Conservation (phyloP, 2,113 vertebrate genomes). For the Polypterus bichir region DNA sequence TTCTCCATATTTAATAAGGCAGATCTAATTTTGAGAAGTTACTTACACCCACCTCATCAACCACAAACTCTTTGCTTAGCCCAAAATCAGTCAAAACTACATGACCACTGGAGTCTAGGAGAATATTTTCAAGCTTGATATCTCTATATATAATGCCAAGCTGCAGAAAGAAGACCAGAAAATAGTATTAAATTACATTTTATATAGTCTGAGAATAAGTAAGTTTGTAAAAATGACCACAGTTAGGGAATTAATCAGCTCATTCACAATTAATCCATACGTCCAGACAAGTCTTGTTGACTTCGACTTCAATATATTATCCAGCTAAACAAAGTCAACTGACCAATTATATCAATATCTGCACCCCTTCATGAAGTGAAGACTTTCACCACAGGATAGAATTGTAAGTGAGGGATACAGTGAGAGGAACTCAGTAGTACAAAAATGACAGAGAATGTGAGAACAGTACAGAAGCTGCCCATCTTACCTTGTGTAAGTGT, state of each 20-base stretch:
- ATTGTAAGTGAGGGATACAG: too few relatives aligned
- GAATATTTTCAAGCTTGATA: constrained; percentile 96
- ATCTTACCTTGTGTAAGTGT: constrained; percentile 84
- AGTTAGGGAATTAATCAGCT: too few relatives aligned
- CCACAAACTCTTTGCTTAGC: constrained; percentile 90
- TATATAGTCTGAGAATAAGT: background rate
- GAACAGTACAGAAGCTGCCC: background rate
- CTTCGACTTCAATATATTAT: too few relatives aligned
- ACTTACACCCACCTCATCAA: constrained; percentile 70
- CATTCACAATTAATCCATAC: too few relatives aligned
- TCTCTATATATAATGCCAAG: constrained; percentile 94
- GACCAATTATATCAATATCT: too few relatives aligned
- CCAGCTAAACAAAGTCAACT: too few relatives aligned
- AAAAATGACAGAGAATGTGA: background rate
- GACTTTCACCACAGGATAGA: too few relatives aligned
- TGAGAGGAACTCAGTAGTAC: background rate
- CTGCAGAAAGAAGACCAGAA: constrained; percentile 46
- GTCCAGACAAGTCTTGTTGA: too few relatives aligned
- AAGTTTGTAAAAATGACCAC: too few relatives aligned
- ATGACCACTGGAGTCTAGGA: constrained; percentile 84
- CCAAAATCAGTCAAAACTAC: constrained; percentile 96
- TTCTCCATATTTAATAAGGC: too few relatives aligned
- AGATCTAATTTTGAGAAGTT: background rate
- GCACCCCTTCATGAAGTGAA: too few relatives aligned
- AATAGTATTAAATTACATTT: constrained; percentile 2